Base-by-base conservation (phyloP, 35 echinoderm and acorn worm genomes). In the Holothuria glaberrima region DNA sequence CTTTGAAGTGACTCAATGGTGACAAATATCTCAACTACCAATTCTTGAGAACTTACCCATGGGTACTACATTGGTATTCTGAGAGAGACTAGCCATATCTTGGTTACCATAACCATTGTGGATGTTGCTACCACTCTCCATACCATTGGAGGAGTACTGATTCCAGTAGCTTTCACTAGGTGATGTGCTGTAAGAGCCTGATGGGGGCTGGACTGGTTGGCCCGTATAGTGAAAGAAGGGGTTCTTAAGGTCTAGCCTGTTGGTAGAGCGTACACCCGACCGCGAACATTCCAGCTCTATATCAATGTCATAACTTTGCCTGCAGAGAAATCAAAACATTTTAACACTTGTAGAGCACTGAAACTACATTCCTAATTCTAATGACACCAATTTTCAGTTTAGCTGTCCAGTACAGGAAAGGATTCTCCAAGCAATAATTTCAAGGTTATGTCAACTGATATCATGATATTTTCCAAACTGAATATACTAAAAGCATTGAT, bases 271-370 rank as follows among this genome's bases (percentile, higher is more conserved):
- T 30, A 91, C 91, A 48, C 91, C 91, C 0, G 93, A 93, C 35
- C 89, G 75, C 0, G 75, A 75, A 22, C 90, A 86, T 48, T 94
- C 88, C 50, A 99, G 75, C 73, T 99, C 97, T 41, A 99, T 92
- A 61, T 99, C 97, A 16, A 99, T 99, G 86, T 99, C 97, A 63
- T 99, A 99, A 66, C 97, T 99, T 93, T 99, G 97, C 75, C 97
- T 99, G 91, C 58, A 90, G 35, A 25, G 18, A 88, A 88, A 24
- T 4, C 2, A 65, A 65, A 65, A 29, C 20, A 4, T 17, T 6
- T 20, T 69, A n/a, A n/a, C 66, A 26, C 22, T 69, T 21, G 66
- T 12, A 25, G 66, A 20, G 9, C n/a, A 14, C 50, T 54, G 16
- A 54, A 54, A 54, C 50, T 17, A 14, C 9, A 54, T 14, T 54